These are phyloP conservation scores for Sussaba pulchella DNA, from an alignment of 2,888 invertebrate genomes.

Conservation along the genomic window DNA sequence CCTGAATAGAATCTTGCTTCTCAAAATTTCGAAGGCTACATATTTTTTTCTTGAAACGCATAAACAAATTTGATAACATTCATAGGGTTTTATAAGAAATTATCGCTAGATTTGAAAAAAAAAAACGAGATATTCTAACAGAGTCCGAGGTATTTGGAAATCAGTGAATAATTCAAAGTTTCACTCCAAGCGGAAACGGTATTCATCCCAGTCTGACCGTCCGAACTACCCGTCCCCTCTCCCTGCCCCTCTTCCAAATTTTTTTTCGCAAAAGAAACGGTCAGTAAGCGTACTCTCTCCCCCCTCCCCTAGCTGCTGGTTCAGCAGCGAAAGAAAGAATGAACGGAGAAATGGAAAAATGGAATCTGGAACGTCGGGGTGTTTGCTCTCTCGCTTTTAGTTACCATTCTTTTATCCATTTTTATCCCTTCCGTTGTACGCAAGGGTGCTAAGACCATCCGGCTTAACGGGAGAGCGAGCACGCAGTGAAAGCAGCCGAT, in stretches of 20 bases:
- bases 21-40: no score
- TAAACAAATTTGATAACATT: no score
- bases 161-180: constrained; percentile 41
- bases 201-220: neutral
- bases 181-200: constrained; percentile 36
- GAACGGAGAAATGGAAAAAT: constrained; percentile 27
- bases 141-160: constrained; percentile 26
- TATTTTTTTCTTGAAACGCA: no score
- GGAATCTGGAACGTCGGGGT: constrained; percentile 47
- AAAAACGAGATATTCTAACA: neutral
- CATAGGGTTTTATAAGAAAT: no score
- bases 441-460: constrained; percentile 27
- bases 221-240: no score
- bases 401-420: constrained; percentile 21
- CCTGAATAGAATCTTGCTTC: no score
- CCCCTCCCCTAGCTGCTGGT: no score
- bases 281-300: neutral
- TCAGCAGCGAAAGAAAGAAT: constrained; percentile 28
- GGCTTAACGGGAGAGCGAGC: constrained; percentile 49
- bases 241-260: neutral
- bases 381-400: constrained; percentile 33
- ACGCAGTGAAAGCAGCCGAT: constrained; percentile 39
- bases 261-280: constrained; percentile 14
- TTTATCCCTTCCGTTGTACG: neutral
- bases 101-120: no score